These are phyloP conservation scores for Nemotelus pantherinus DNA, from an alignment of 2,888 invertebrate species.

Conservation along the genomic window DNA sequence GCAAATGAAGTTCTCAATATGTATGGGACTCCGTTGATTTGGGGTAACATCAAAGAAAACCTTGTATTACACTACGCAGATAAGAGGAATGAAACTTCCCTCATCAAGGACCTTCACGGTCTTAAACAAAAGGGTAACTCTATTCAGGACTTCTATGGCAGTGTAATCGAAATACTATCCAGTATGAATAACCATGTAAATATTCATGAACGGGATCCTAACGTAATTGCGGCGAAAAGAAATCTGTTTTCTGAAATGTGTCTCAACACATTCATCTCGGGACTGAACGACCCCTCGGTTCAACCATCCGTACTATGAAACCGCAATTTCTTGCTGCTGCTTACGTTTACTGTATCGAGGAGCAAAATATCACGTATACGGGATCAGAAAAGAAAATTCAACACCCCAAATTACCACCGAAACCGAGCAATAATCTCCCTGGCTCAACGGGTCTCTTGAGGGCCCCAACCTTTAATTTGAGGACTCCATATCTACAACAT, in stretches of 20 bases:
- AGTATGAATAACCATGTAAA: conserved; percentile 24
- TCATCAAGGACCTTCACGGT: not conserved
- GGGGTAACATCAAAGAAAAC: not conserved
- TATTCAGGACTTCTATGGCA: conserved; percentile 4
- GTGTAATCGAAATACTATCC: conserved; percentile 21
- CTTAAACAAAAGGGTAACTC: not conserved
- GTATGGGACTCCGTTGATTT: not conserved
- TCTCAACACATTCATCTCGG: not conserved
- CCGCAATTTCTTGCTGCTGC: not conserved
- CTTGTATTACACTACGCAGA: not conserved
- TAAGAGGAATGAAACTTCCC: not conserved
- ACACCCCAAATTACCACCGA: too few species aligned
- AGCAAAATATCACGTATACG: too few species aligned
- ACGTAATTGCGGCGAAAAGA: not conserved
- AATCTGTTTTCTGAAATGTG: not conserved
- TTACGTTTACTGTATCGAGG: not conserved
- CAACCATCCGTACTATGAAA: conserved; percentile 4
- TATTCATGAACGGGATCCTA: not conserved
- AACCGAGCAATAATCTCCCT: too few species aligned
- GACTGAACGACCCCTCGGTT: not conserved
- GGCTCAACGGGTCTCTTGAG: too few species aligned
- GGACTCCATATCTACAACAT: too few species aligned
- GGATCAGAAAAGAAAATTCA: too few species aligned
- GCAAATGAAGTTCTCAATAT: too few species aligned
- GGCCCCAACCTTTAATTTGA: too few species aligned